A percentile compares a stretch with the other conserved stretches of the same genome.
Evolutionary conservation across 2,113 vertebrate genomes (phyloP).

Genomic region (Ageneiosus marmoratus): DNA sequence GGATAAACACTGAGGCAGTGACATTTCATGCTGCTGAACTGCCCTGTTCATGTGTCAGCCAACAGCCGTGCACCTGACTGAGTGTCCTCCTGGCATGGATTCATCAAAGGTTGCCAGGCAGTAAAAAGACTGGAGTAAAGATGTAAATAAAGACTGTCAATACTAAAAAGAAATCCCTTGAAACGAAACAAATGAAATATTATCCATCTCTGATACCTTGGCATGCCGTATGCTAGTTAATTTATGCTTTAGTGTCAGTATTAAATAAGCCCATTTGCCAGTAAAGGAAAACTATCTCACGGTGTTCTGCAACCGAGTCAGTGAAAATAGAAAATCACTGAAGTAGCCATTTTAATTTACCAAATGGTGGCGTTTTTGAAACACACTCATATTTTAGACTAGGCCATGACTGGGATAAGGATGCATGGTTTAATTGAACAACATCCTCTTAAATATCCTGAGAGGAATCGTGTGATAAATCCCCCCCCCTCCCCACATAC

Average conservation of each 20-base stretch:
- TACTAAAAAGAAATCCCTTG: conserved; percentile 69
- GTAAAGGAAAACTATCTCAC: conserved; percentile 7
- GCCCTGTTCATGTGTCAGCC: not conserved
- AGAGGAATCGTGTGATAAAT: not conserved
- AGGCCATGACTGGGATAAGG: not conserved
- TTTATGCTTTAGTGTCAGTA: not conserved
- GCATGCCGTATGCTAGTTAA: not conserved
- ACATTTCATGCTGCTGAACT: not conserved
- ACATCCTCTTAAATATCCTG: not conserved
- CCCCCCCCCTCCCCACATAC: no score
- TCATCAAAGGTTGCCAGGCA: conserved; percentile 44
- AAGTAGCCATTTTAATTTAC: conserved; percentile 33
- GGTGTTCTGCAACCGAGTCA: conserved; percentile 11
- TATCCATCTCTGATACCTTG: not conserved
- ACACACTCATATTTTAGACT: conserved; percentile 20
- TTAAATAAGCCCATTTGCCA: conserved; percentile 18
- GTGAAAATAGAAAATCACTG: conserved; percentile 41
- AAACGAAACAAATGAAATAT: not conserved
- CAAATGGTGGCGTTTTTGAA: conserved; percentile 30
- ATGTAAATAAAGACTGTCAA: conserved; percentile 71
- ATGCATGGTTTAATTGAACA: conserved; percentile 26
- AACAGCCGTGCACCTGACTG: conserved; percentile 27
- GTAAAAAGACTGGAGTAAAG: conserved; percentile 52
- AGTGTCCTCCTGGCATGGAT: conserved; percentile 36
- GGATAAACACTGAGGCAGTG: conserved; percentile 24